Percentiles rank a stretch among this genome's conserved stretches.
Conservation (phyloP, 2,888 invertebrate genomes). For the Pristionchus maxplancki region DNA sequence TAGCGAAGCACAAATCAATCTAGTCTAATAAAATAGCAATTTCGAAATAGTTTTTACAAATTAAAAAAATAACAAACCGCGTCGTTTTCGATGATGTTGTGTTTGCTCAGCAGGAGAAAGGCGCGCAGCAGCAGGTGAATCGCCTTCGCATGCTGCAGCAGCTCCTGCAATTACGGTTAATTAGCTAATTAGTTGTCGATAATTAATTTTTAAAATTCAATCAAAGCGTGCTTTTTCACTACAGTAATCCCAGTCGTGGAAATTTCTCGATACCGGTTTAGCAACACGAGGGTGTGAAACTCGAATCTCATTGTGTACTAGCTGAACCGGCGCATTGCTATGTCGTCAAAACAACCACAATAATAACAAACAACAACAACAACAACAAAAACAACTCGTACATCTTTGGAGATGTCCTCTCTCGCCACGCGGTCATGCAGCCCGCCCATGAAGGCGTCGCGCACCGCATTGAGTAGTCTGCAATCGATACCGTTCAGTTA, state of each 20-base stretch:
- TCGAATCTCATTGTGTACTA: no score
- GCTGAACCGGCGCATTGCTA: no score
- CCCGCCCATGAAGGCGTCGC: not conserved
- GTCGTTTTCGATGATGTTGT: not conserved
- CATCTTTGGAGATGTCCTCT: not conserved
- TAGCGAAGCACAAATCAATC: no score
- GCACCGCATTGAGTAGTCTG: not conserved
- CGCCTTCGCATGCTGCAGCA: not conserved
- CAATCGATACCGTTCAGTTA: not conserved
- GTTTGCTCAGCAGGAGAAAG: not conserved
- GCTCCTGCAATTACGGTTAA: not conserved
- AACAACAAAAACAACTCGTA: not conserved
- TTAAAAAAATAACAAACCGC: not conserved
- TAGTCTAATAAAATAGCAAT: not conserved
- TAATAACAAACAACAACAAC: not conserved
- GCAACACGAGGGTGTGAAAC: no score
- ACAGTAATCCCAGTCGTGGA: no score
- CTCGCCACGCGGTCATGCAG: not conserved
- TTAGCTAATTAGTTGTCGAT: no score
- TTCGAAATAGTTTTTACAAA: not conserved
- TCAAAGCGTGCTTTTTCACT: no score
- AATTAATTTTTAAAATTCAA: no score
- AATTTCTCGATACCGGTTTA: no score
- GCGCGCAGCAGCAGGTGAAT: slow-evolving; percentile 1
- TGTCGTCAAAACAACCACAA: not conserved